Conservation (phyloP, 92 coral and sea anemone genomes). For the Paramuricea clavata region DNA sequence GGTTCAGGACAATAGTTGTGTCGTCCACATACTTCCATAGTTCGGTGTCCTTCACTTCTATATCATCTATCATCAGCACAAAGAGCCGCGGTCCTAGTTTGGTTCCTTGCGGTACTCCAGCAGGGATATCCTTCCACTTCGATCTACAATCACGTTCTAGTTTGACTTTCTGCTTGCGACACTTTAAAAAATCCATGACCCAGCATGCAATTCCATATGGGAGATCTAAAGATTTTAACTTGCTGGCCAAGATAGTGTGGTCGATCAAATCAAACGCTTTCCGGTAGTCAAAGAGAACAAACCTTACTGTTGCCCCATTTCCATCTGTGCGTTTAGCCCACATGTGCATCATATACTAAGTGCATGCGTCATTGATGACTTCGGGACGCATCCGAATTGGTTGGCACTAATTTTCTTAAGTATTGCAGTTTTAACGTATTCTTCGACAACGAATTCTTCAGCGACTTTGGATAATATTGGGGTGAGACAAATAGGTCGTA, state of each 20-base stretch:
- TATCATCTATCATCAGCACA: background rate
- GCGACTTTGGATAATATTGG: no score
- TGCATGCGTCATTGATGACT: background rate
- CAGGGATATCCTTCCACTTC: background rate
- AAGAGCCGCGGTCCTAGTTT: background rate
- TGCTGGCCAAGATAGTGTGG: background rate
- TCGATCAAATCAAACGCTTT: background rate
- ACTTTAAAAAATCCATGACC: background rate
- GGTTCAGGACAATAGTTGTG: background rate
- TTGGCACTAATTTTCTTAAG: background rate
- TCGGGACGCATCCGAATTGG: background rate
- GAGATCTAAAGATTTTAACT: no score
- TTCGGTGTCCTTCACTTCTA: background rate
- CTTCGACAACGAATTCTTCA: no score
- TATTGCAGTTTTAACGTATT: no score
- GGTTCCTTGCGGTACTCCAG: constrained; percentile 42
- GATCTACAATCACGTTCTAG: background rate
- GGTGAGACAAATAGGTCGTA: no score
- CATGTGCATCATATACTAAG: background rate
- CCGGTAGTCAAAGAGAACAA: background rate
- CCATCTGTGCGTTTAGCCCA: background rate
- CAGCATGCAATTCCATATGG: no score
- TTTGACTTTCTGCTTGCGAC: background rate
- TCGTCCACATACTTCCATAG: background rate
- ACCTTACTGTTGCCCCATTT: background rate